These are phyloP conservation scores for Vidua chalybeata DNA, from an alignment of 2,113 vertebrate species.

Conservation along the genomic window DNA sequence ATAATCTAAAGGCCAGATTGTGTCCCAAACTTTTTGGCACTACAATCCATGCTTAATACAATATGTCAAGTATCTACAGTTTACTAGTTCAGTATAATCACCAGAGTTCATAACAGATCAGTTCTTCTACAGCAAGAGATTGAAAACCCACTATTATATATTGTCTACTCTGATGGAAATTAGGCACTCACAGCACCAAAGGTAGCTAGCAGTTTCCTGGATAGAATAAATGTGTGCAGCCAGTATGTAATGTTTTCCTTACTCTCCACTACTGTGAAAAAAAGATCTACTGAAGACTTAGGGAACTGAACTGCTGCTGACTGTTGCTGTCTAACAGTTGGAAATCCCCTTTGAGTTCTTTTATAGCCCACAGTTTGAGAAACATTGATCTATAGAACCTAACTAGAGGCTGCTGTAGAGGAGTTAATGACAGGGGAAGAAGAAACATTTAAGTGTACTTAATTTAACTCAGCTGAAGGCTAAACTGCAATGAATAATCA, in stretches of 20 bases:
- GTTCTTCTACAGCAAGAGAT: neutral
- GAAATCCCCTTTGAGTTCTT: slow-evolving; percentile 22
- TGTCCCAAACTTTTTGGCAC: neutral
- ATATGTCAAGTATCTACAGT: neutral
- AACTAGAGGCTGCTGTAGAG: neutral
- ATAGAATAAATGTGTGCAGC: neutral
- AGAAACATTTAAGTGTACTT: slow-evolving; percentile 9
- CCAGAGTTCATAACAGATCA: neutral
- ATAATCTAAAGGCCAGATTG: neutral
- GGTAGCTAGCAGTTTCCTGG: neutral
- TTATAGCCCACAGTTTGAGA: slow-evolving; percentile 9
- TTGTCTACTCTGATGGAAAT: neutral
- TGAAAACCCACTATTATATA: neutral
- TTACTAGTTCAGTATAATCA: neutral
- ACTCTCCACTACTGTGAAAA: neutral
- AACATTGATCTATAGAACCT: slow-evolving; percentile 17
- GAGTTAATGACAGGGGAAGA: slow-evolving; percentile 31
- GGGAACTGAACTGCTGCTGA: slow-evolving; percentile 5
- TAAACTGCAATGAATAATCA: slow-evolving; percentile 20
- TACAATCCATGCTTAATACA: neutral
- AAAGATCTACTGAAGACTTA: neutral
- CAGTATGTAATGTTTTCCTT: neutral
- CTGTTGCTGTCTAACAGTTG: slow-evolving; percentile 6
- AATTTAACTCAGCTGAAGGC: slow-evolving; percentile 31
- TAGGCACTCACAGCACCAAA: neutral